Evolutionary conservation across 2,113 vertebrate genomes (phyloP), one percentile per base, ranked within the genome.

Genomic region (Pelodiscus sinensis): DNA sequence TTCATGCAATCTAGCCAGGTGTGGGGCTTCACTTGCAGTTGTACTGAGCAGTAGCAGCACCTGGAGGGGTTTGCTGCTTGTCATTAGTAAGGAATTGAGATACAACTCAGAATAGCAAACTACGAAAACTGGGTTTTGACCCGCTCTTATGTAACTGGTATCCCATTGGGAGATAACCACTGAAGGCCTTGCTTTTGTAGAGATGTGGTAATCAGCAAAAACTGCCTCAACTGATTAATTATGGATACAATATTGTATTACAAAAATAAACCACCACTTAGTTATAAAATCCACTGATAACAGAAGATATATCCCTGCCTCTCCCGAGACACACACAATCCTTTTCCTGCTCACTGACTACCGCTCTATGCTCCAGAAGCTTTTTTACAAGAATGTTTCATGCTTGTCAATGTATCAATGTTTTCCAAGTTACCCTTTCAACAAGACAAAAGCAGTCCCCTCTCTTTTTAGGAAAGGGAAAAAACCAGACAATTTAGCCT

Each of bases 101-200:
- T 21, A 57, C 56, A 57, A 57, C 22, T 4, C 56, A 57, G 56
- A 57, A 57, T 57, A 22, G 22, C 24, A 9, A 57, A 2, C 5
- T 57, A 57, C 16, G 14, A 65, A 27, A 4, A 3, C 71, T 16
- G 0, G 12, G 1, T 8, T 31, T 55, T 0, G 77, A 85, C 2
- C 35, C 25, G n/a, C n/a, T 29, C 0, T n/a, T 5, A 1, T 0
- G 0, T 38, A 35, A 14, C 52, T 7, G n/a, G 35, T 25, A 4
- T 58, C 29, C 16, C 78, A 38, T 25, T 27, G n/a, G 8, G 38
- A 57, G 16, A 44, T 29, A n/a, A 56, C 29, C 44, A 8, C 27
- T 3, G 4, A 83, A 52, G 50, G 60, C 15, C 24, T 58, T 38
- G 56, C 24, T 44, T 24, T 2, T 8, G 31, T 54, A 57, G 31